Conservation (phyloP, 2,113 vertebrate genomes). For the Barnardius zonarius region DNA sequence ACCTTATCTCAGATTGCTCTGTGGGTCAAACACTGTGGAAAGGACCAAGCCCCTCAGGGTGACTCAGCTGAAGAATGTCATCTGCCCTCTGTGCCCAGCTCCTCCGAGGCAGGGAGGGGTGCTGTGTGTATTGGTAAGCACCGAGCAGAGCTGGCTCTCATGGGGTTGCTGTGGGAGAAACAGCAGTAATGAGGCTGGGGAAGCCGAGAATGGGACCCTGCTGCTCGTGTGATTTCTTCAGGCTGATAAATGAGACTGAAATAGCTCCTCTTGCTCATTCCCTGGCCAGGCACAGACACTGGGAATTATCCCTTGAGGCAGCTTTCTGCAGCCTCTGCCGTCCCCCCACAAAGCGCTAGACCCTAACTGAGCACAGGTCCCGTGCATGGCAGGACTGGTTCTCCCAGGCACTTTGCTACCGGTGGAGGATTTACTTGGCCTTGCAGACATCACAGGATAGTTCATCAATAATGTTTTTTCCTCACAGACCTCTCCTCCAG, state of each 20-base stretch:
- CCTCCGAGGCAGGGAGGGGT: neutral
- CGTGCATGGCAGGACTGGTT: fast-evolving
- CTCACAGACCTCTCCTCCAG: neutral
- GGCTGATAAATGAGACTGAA: neutral
- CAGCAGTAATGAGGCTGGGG: neutral
- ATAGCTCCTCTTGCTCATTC: neutral
- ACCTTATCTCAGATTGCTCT: neutral
- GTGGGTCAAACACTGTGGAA: fast-evolving
- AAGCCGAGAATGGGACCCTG: fast-evolving
- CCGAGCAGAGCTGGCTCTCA: neutral
- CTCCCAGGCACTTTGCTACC: neutral
- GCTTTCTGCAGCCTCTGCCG: neutral
- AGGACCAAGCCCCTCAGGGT: neutral
- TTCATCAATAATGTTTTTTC: neutral
- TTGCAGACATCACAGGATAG: neutral
- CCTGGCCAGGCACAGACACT: neutral
- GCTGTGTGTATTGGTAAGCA: neutral
- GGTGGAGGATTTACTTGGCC: neutral
- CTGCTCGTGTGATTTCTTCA: neutral
- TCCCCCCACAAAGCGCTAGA: neutral
- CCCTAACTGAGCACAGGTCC: neutral
- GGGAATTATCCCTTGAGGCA: neutral
- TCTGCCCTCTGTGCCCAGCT: neutral
- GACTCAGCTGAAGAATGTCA: neutral
- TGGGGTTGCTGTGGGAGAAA: neutral